phyloP scores from a whole-genome alignment of 2,797 vertebrate genomes.

The Spatula versicolor region DNA sequence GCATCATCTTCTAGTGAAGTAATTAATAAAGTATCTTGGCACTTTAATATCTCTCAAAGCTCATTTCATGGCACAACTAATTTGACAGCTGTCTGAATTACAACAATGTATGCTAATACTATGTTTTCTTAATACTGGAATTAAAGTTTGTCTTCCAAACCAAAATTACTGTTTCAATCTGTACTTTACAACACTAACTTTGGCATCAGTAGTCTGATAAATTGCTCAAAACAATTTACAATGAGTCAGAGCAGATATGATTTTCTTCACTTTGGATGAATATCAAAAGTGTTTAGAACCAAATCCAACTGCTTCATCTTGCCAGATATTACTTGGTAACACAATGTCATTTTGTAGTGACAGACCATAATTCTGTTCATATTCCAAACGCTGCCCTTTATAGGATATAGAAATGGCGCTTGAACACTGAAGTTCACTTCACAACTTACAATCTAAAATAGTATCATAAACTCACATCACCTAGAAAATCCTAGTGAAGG shows the following conservation, averaged over 20 bases:
- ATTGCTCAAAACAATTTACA: slow-evolving; percentile 71
- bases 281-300: slow-evolving; percentile 60
- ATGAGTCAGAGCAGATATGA: slow-evolving; percentile 54
- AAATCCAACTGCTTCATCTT: slow-evolving; percentile 30
- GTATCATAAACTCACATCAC: background rate
- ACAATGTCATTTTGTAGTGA: slow-evolving; percentile 61
- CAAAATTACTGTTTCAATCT: slow-evolving; percentile 55
- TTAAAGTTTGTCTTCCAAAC: slow-evolving; percentile 50
- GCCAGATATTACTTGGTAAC: slow-evolving; percentile 66
- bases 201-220: slow-evolving; percentile 57
- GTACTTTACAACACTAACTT: slow-evolving; percentile 35
- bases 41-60: slow-evolving; percentile 37
- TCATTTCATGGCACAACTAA: slow-evolving; percentile 41
- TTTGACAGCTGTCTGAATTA: slow-evolving; percentile 64
- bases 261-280: slow-evolving; percentile 73
- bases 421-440: slow-evolving; percentile 16
- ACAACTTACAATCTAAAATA: slow-evolving; percentile 4
- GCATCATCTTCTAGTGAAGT: slow-evolving; percentile 25
- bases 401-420: slow-evolving; percentile 31
- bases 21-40: slow-evolving; percentile 20
- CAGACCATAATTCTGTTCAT: slow-evolving; percentile 68
- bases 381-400: slow-evolving; percentile 63
- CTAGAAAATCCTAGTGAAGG: background rate
- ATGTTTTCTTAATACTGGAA: slow-evolving; percentile 57
- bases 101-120: slow-evolving; percentile 41